A percentile compares a stretch with the other conserved stretches of the same genome.
Evolutionary conservation across 2,113 vertebrate species (phyloP).

Genomic region (Pica pica): DNA sequence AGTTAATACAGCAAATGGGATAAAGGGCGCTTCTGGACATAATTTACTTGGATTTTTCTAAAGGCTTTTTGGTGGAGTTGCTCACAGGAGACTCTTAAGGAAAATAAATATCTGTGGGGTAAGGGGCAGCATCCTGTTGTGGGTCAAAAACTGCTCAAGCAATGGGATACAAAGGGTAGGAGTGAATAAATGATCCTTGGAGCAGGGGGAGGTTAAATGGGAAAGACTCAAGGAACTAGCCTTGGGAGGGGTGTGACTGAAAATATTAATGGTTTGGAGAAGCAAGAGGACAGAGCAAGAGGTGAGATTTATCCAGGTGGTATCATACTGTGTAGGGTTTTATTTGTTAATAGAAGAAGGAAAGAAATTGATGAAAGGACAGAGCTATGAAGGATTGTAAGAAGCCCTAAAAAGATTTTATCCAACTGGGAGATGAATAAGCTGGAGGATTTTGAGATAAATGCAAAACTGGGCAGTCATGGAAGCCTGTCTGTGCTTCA

Average conservation of each 20-base stretch:
- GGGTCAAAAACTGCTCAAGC: constrained; percentile 32
- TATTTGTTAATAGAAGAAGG: neutral
- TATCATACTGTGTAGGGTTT: neutral
- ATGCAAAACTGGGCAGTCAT: neutral
- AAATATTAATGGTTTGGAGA: constrained; percentile 28
- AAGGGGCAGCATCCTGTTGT: constrained; percentile 56
- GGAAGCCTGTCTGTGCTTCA: neutral
- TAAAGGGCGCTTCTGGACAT: constrained; percentile 34
- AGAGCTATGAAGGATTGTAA: neutral
- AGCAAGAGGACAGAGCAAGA: neutral
- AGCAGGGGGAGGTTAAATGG: constrained; percentile 22
- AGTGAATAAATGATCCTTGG: constrained; percentile 2
- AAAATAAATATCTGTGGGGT: constrained; percentile 45
- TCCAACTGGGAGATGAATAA: neutral
- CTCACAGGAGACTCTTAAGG: constrained; percentile 45
- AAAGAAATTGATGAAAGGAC: neutral
- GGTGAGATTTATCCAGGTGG: constrained; percentile 19
- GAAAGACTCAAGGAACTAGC: neutral
- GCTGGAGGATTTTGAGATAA: neutral
- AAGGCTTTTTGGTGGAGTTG: constrained; percentile 26
- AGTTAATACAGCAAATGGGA: constrained; percentile 34
- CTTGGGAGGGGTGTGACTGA: neutral
- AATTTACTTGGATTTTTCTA: constrained; percentile 48
- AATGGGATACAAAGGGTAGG: neutral
- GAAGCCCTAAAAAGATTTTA: neutral